Percentiles rank a stretch among this genome's conserved stretches.
Evolutionary conservation across 2,113 vertebrate species (phyloP).

Genomic region (Bolborhynchus lineola): DNA sequence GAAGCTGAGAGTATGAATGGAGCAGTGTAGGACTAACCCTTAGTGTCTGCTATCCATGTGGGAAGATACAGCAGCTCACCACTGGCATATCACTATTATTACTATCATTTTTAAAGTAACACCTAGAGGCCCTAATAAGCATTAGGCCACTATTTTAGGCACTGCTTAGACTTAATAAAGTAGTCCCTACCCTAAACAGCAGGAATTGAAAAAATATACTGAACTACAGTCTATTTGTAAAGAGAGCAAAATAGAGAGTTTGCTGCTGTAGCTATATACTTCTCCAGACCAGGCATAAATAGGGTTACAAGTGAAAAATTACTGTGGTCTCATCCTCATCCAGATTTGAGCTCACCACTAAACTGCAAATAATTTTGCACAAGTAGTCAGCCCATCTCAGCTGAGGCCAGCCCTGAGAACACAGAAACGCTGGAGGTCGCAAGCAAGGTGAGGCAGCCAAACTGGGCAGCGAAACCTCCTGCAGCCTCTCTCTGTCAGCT

Average conservation of each 20-base stretch:
- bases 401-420: background rate
- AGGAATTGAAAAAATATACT: background rate
- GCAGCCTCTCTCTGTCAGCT: background rate
- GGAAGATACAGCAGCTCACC: background rate
- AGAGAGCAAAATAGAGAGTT: background rate
- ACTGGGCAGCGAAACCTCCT: background rate
- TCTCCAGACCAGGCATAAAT: background rate
- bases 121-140: background rate
- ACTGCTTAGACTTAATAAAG: background rate
- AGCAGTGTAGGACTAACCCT: background rate
- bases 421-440: background rate
- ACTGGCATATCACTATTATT: background rate
- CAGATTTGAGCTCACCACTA: background rate
- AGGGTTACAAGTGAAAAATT: background rate
- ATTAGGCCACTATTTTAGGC: background rate
- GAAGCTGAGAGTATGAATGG: background rate
- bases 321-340: background rate
- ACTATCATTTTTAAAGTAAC: background rate
- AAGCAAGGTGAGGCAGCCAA: background rate
- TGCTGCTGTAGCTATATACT: background rate
- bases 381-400: background rate
- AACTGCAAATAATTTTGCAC: background rate
- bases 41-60: background rate
- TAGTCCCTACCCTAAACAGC: background rate
- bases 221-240: background rate